Conservation (phyloP, 2,797 vertebrate species). For the Tragelaphus oryx region DNA sequence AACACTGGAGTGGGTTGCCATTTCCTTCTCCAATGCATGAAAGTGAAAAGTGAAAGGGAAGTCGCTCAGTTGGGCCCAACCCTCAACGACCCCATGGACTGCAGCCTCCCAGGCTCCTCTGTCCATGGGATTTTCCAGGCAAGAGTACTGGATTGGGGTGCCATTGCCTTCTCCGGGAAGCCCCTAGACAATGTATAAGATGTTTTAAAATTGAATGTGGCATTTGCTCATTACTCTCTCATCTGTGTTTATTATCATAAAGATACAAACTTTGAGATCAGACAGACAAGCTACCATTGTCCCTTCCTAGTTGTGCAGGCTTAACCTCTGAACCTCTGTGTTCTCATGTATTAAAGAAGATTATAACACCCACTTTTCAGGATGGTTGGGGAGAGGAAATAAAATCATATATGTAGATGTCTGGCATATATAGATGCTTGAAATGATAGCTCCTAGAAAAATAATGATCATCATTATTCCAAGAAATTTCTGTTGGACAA, state of each 20-base stretch:
- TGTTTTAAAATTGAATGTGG: background rate
- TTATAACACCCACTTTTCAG: background rate
- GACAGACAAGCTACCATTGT: background rate
- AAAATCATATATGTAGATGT: background rate
- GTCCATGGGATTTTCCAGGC: no score
- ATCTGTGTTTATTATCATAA: background rate
- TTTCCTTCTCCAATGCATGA: no score
- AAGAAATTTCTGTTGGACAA: background rate
- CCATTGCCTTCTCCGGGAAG: background rate
- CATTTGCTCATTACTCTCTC: background rate
- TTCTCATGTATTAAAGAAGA: background rate
- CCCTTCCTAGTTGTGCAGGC: background rate
- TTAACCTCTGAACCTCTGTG: background rate
- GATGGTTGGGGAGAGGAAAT: constrained; percentile 14
- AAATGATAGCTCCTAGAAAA: constrained; percentile 16
- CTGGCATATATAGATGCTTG: background rate
- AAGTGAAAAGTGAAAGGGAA: no score
- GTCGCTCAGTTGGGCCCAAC: no score
- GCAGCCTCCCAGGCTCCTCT: no score
- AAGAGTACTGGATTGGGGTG: no score
- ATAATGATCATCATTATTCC: background rate
- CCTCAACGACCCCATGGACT: no score
- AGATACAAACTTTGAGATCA: background rate
- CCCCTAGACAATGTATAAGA: background rate
- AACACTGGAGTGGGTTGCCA: no score